phyloP scores from a whole-genome alignment of 2,888 invertebrate genomes.

The Acleris holmiana region DNA sequence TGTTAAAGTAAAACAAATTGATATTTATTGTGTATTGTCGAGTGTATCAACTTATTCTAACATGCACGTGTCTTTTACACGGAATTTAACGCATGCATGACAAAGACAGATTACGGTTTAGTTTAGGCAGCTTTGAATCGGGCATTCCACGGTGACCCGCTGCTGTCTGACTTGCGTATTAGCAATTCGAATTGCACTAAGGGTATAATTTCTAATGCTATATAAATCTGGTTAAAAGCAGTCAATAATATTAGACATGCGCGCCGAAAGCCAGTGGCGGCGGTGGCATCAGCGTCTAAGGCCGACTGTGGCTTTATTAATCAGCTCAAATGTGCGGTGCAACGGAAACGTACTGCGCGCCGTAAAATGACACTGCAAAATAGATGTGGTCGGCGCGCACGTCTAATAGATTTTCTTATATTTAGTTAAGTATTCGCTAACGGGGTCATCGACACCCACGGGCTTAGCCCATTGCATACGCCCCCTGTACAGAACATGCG shows the following conservation, averaged over 20 bases:
- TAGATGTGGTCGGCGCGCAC: constrained; percentile 23
- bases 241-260: constrained; percentile 21
- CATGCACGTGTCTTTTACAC: constrained; percentile 21
- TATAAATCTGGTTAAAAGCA: constrained; percentile 27
- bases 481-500: constrained; percentile 36
- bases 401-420: constrained; percentile 19
- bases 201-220: constrained; percentile 7
- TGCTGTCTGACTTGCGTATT: background rate
- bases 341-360: constrained; percentile 11
- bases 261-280: constrained; percentile 16
- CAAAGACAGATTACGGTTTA: constrained; percentile 8
- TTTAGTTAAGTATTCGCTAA: constrained; percentile 15
- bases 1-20: constrained; percentile 17
- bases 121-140: background rate
- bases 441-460: constrained; percentile 20
- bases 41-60: constrained; percentile 34
- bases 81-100: constrained; percentile 6
- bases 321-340: constrained; percentile 14
- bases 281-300: constrained; percentile 16
- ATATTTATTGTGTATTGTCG: constrained; percentile 32
- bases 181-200: constrained; percentile 12
- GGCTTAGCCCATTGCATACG: constrained; percentile 32
- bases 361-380: constrained; percentile 14
- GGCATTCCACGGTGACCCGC: constrained; percentile 29
- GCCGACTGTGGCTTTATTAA: background rate